A percentile compares a stretch with the other conserved stretches of the same genome.
These are phyloP conservation scores for Athene noctua DNA, from an alignment of 2,113 vertebrate genomes.

Conservation along the genomic window DNA sequence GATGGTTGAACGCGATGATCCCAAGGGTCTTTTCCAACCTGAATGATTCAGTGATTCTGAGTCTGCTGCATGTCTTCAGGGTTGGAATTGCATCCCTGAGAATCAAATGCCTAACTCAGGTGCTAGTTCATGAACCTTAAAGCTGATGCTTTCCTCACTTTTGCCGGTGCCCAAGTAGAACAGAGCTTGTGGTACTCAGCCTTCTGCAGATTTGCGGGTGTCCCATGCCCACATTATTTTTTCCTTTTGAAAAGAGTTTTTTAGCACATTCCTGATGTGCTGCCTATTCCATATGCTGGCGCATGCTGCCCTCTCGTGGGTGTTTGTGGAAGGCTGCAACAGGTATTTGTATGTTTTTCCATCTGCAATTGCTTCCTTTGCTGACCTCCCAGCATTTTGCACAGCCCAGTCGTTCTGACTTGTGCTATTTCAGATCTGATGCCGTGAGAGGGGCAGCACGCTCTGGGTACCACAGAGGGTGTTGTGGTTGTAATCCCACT, in stretches of 20 bases:
- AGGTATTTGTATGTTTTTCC: background rate
- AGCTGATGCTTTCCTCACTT: background rate
- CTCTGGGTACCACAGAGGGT: too few relatives aligned
- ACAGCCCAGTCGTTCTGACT: background rate
- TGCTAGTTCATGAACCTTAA: background rate
- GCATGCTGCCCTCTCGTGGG: background rate
- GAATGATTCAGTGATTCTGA: too few relatives aligned
- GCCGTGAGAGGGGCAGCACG: background rate
- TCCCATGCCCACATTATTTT: rapidly evolving
- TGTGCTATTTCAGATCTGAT: background rate
- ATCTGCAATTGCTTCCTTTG: rapidly evolving
- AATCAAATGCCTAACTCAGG: too few relatives aligned
- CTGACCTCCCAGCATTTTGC: background rate
- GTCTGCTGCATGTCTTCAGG: background rate
- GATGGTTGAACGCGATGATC: too few relatives aligned
- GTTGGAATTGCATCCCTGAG: background rate
- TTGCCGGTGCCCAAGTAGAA: background rate
- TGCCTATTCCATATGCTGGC: background rate
- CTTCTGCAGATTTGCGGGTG: background rate
- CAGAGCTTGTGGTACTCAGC: background rate
- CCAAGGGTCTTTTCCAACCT: too few relatives aligned
- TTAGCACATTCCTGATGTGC: rapidly evolving
- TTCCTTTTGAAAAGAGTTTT: background rate
- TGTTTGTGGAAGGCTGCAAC: background rate
- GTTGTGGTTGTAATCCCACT: rapidly evolving